Base-by-base conservation (phyloP, 2,888 invertebrate genomes). In the Apamea epomidion region DNA sequence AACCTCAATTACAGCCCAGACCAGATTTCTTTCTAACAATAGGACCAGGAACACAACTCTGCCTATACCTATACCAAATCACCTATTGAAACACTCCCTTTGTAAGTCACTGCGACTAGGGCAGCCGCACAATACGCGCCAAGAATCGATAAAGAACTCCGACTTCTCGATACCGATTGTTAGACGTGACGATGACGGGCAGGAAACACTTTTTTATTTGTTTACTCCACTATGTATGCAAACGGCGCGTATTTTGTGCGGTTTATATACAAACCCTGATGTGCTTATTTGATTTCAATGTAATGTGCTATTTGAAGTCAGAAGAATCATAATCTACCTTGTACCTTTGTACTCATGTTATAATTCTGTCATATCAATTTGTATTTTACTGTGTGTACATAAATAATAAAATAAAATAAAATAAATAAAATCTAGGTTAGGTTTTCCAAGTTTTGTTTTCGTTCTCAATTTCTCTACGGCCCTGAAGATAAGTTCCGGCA, bases 121-220 rank as follows among this genome's bases (percentile, higher is more conserved):
- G 83, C 80, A 86, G 60, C 86, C 86, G 83, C 86, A 86, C 83
- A 86, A 80, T 83, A 86, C 83, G 80, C 86, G 83, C 76, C 51
- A 60, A 69, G 87, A 86, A 86, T 86, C 85, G 80, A 86, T 86
- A 86, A 85, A 78, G 86, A 86, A 76, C 77, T 78, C 64, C 68
- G 78, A 83, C 78, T 86, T 86, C 76, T 86, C 86, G 85, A 85
- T 85, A 82, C 82, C 79, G 78, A 86, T 83, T 86, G 86, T 86
- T 76, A 73, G 74, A 76, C 83, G 83, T 86, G 83, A 76, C 78
- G 86, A 80, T 86, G 83, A 76, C 78, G 86, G 80, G 75, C 70
- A 83, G 70, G 78, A 83, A 78, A 80, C 69, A 80, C 67, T 69
- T 80, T 85, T 85, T 86, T 79, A 32, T 69, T 75, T 72, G 67